Base-by-base conservation (phyloP, 1,140 invertebrate species). In the Drosophila biarmipes region DNA sequence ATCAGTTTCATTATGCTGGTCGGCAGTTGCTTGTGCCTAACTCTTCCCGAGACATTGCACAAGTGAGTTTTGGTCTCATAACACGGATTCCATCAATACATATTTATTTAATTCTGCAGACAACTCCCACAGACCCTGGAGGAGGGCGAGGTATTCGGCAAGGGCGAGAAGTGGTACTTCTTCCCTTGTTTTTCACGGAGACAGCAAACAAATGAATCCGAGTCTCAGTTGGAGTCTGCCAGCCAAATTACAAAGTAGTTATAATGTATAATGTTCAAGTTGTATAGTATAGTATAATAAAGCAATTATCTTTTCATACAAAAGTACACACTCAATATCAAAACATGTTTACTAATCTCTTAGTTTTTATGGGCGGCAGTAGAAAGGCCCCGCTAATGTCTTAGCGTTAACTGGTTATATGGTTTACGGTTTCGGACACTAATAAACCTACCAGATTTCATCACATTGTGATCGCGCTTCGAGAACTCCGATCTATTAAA, bases 1-100 rank as follows among this genome's bases (percentile, higher is more conserved):
- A 90, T 95, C 31, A 94, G 94, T 21, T 43, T 92, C 0, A 78
- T 95, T 11, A 85, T 94, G 10, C 85, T 95, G 4, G 72, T 93
- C 4, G 94, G 93, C 1, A 93, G 94, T 7, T 73, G 91, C 0
- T 82, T 94, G 6, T 94, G 94, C 56, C 78, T 95, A 12, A 90
- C 93, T 12, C 85, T 95, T 17, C 94, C 95, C 3, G 95, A 95
- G 87, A 95, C 95, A 1, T 78, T 94, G 6, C 91, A 94, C 24
- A 91, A 93, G 82, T 91, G 34, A 79, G 84, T 79, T 10, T 11
- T 17, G 17, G 4, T 1, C 24, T 5, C 24, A 17, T 5, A 29
- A n/a, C 6, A 14, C 11, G 4, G 6, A 4, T 15, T 4, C 1
- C 3, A 48, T 12, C 11, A 31, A 4, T 1, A 3, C 10, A 17